A percentile compares a stretch with the other conserved stretches of the same genome.
These are phyloP conservation scores for Dryobotodes eremita DNA, from an alignment of 2,888 invertebrate genomes.

Conservation along the genomic window DNA sequence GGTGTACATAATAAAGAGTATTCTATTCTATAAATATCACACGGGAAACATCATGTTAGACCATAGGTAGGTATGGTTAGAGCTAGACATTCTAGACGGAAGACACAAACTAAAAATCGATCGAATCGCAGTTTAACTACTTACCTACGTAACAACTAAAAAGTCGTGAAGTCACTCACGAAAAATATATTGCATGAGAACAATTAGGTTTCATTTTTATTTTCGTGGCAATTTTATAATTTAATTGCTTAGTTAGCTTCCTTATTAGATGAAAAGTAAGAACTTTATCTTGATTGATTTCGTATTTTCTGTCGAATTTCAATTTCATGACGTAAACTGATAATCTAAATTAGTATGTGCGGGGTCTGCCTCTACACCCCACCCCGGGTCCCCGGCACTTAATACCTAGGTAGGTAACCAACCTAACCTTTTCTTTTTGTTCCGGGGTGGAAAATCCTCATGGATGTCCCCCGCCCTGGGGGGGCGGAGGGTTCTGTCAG, in stretches of 20 bases:
- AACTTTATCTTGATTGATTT: constrained; percentile 19
- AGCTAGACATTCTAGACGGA: neutral
- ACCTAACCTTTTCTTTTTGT: too few species aligned
- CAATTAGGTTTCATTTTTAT: constrained; percentile 36
- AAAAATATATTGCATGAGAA: constrained; percentile 42
- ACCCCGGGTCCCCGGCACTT: too few species aligned
- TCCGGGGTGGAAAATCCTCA: too few species aligned
- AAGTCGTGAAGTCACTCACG: constrained; percentile 29
- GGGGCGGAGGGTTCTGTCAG: too few species aligned
- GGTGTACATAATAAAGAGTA: too few species aligned
- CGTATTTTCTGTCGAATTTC: neutral
- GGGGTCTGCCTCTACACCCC: too few species aligned
- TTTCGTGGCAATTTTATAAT: constrained; percentile 26
- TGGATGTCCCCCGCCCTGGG: too few species aligned
- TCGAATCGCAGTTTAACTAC: neutral
- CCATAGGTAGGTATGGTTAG: too few species aligned
- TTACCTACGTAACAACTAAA: neutral
- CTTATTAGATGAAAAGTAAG: constrained; percentile 26
- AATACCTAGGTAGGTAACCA: too few species aligned
- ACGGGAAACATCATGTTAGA: too few species aligned
- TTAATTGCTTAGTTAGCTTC: constrained; percentile 19
- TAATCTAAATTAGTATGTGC: too few species aligned
- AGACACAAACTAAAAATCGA: constrained; percentile 8
- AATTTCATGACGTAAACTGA: neutral
- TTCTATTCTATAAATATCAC: too few species aligned